Percentiles rank a stretch among this genome's conserved stretches.
Evolutionary conservation across 2,113 vertebrate species (phyloP).

Genomic region (Silurus asotus): DNA sequence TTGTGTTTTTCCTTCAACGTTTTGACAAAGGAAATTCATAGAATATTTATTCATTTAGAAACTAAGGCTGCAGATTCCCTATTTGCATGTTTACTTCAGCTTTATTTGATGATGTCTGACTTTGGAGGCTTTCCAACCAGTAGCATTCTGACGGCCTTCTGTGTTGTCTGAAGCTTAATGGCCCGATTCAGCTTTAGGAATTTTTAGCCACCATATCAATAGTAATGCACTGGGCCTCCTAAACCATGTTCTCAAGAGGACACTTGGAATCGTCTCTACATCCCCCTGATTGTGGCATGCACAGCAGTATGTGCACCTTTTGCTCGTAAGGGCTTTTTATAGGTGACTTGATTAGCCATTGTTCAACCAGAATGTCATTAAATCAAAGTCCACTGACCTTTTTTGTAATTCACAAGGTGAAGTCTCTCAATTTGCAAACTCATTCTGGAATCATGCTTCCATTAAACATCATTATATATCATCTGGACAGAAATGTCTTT

Average conservation of each 20-base stretch:
- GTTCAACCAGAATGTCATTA: neutral
- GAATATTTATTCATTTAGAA: neutral
- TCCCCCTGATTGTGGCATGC: neutral
- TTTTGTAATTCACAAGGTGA: neutral
- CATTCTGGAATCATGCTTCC: neutral
- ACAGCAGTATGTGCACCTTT: neutral
- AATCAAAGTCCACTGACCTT: neutral
- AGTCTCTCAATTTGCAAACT: neutral
- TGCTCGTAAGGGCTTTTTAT: neutral
- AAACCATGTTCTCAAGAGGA: neutral
- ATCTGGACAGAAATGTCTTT: neutral
- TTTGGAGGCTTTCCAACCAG: neutral
- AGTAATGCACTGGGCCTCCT: neutral
- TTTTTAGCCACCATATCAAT: neutral
- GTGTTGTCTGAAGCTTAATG: neutral
- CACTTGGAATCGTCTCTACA: neutral
- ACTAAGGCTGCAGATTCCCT: neutral
- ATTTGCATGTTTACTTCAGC: neutral
- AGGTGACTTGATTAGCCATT: neutral
- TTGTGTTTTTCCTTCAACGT: neutral
- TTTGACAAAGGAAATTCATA: neutral
- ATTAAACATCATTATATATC: neutral
- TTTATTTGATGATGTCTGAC: neutral
- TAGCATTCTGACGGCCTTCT: neutral
- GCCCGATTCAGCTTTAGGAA: neutral